A percentile compares a stretch with the other conserved stretches of the same genome.
Conservation (phyloP, 2,888 invertebrate species). For the Drosophila peninsularis region DNA sequence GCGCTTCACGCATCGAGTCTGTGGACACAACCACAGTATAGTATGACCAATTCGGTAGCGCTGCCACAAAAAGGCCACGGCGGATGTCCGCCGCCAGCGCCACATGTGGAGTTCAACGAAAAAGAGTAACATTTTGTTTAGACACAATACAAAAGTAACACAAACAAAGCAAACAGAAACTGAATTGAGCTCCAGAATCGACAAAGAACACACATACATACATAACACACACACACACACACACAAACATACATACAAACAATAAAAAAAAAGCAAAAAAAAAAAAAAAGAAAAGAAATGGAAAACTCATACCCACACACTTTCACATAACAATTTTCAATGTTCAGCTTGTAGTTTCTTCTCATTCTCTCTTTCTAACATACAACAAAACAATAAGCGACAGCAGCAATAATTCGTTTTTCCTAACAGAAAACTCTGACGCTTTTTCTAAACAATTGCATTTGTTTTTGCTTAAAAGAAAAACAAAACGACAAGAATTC, state of each 20-base stretch:
- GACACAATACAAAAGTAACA: slow-evolving; percentile 64
- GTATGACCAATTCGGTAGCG: slow-evolving; percentile 79
- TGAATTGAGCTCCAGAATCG: slow-evolving; percentile 48
- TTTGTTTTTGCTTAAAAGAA: slow-evolving; percentile 68
- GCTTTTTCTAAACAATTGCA: slow-evolving; percentile 76
- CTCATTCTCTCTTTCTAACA: slow-evolving; percentile 64
- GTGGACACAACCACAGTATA: slow-evolving; percentile 85
- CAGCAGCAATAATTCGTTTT: slow-evolving; percentile 39
- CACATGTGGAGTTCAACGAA: slow-evolving; percentile 83
- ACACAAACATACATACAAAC: slow-evolving; percentile 7
- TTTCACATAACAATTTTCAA: slow-evolving; percentile 54
- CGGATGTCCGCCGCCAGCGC: slow-evolving; percentile 71
- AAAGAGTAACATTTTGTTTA: slow-evolving; percentile 81
- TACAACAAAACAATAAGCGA: slow-evolving; percentile 35
- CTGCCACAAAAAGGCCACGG: slow-evolving; percentile 83
- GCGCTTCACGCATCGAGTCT: slow-evolving; percentile 81
- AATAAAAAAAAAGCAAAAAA: neutral
- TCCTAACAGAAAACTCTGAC: slow-evolving; percentile 55
- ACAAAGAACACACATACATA: slow-evolving; percentile 19
- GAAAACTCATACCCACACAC: slow-evolving; percentile 35
- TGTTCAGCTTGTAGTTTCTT: slow-evolving; percentile 74
- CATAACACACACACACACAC: slow-evolving; percentile 23
- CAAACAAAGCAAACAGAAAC: slow-evolving; percentile 35
- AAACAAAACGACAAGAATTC: slow-evolving; percentile 54
- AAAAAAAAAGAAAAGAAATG: neutral